Evolutionary conservation across 64 coral and sea anemone genomes (phyloP).

Genomic region (Stichodactyla mertensii): DNA sequence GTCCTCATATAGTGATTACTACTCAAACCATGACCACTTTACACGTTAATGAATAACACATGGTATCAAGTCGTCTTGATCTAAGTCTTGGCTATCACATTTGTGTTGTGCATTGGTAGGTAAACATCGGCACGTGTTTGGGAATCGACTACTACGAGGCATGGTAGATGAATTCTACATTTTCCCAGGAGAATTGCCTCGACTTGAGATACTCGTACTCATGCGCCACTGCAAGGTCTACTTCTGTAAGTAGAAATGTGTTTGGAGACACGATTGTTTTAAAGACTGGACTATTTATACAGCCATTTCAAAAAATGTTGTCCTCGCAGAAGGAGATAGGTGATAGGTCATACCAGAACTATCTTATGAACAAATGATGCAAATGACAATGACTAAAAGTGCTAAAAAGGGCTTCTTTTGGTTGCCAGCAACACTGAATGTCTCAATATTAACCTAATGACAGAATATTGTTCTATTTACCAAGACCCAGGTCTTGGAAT

Average conservation of each 20-base stretch:
- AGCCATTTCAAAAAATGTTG: too few relatives aligned
- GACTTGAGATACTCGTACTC: slow-evolving; percentile 83
- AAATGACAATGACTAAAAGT: too few relatives aligned
- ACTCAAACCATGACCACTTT: too few relatives aligned
- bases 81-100: background rate
- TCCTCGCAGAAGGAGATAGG: too few relatives aligned
- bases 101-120: slow-evolving; percentile 21
- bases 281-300: too few relatives aligned
- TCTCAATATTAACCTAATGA: too few relatives aligned
- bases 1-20: background rate
- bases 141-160: slow-evolving; percentile 72
- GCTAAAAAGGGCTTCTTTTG: too few relatives aligned
- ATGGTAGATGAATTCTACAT: slow-evolving; percentile 99
- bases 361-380: too few relatives aligned
- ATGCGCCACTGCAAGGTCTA: slow-evolving; percentile 94
- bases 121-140: slow-evolving; percentile 87
- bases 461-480: too few relatives aligned
- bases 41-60: background rate
- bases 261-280: background rate
- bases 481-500: too few relatives aligned
- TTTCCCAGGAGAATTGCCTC: slow-evolving; percentile 85
- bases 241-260: slow-evolving; percentile 69
- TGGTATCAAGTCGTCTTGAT: background rate
- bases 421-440: too few relatives aligned
- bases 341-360: too few relatives aligned